Conservation (phyloP, 37 sponge, comb jelly and placozoan genomes). For the Aplysina aerophoba region DNA sequence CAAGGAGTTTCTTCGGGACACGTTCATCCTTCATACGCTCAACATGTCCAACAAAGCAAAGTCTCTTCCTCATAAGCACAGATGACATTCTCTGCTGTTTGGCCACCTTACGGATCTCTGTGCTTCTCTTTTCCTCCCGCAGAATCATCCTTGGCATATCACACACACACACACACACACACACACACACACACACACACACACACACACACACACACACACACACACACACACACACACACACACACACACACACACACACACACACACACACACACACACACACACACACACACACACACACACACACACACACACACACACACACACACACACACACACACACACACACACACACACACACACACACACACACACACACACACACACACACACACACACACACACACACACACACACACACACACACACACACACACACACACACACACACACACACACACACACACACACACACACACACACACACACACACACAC, state of each 20-base stretch:
- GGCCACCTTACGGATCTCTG: no score
- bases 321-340: slow-evolving; percentile 47
- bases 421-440: slow-evolving; percentile 7
- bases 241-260: slow-evolving; percentile 44
- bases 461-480: no score
- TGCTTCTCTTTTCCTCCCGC: no score
- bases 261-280: slow-evolving; percentile 45
- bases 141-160: no score
- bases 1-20: no score
- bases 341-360: slow-evolving; percentile 33
- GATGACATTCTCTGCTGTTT: no score
- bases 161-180: slow-evolving; percentile 40
- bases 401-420: not conserved
- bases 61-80: no score
- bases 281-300: slow-evolving; percentile 41
- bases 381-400: slow-evolving; percentile 30
- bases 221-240: slow-evolving; percentile 53
- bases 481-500: no score
- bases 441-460: slow-evolving; percentile 30
- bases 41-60: no score
- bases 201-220: slow-evolving; percentile 51
- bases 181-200: slow-evolving; percentile 51
- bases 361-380: slow-evolving; percentile 24
- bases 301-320: slow-evolving; percentile 42
- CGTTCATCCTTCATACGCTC: no score